Percentiles rank a stretch among this genome's conserved stretches.
phyloP scores from a whole-genome alignment of 2,113 vertebrate genomes.

The Neolamprologus brichardi region DNA sequence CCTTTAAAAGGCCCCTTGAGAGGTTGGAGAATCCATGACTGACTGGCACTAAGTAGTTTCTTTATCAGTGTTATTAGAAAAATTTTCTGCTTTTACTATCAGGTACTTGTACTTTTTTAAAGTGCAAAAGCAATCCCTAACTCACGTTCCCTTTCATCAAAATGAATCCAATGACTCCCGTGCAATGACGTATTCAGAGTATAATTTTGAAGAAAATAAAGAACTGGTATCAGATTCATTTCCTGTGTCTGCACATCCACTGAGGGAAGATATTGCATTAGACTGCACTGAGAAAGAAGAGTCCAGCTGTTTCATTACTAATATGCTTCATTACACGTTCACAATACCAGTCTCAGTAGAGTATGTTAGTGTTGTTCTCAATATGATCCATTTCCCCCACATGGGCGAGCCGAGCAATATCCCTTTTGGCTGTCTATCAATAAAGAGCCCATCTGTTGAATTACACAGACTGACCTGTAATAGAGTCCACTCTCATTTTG shows the following conservation, averaged over 20 bases:
- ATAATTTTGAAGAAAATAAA: background rate
- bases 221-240: background rate
- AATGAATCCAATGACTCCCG: background rate
- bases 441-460: background rate
- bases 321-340: background rate
- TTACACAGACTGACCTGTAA: slow-evolving; percentile 54
- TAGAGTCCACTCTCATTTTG: slow-evolving; percentile 56
- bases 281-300: background rate
- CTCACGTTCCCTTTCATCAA: background rate
- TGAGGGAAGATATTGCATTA: background rate
- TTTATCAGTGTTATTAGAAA: background rate
- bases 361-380: background rate
- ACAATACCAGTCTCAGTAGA: background rate
- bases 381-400: background rate
- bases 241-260: background rate
- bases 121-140: background rate
- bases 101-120: background rate
- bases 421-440: background rate
- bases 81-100: background rate
- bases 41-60: background rate
- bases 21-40: background rate
- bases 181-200: background rate
- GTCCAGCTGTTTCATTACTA: background rate
- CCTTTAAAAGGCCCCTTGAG: background rate
- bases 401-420: background rate